Percentiles rank a stretch among this genome's conserved stretches.
These are phyloP conservation scores for Conus ventricosus DNA, from an alignment of 1,140 invertebrate species.

Conservation along the genomic window DNA sequence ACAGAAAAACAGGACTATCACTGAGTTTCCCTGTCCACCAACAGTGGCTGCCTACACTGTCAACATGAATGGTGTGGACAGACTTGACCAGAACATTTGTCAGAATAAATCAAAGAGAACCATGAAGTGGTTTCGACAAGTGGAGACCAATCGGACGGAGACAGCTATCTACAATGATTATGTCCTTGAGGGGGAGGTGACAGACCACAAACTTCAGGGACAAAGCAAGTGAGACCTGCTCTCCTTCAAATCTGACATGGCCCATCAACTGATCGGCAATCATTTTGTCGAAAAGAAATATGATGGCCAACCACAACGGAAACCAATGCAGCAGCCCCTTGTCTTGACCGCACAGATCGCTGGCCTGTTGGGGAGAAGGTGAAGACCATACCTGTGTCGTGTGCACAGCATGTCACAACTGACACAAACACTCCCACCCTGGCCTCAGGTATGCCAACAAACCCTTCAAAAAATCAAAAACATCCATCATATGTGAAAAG, in stretches of 20 bases:
- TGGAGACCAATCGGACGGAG: conserved; percentile 29
- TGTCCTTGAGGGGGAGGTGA: conserved; percentile 15
- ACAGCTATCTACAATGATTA: conserved; percentile 38
- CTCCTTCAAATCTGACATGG: conserved; percentile 27
- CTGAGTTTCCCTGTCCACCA: conserved; percentile 33
- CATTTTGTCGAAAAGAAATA: neutral
- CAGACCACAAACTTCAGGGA: conserved; percentile 13
- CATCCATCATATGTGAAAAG: neutral
- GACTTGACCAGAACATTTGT: conserved; percentile 35
- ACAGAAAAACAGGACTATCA: conserved; percentile 44
- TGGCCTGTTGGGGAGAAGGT: neutral
- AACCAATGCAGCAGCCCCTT: neutral
- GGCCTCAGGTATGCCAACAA: neutral
- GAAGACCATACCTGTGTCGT: neutral
- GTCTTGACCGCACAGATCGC: neutral
- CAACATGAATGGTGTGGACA: conserved; percentile 48
- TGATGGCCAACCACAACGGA: neutral
- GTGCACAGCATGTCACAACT: neutral
- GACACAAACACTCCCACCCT: neutral
- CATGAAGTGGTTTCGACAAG: conserved; percentile 30
- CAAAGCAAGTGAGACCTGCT: conserved; percentile 29
- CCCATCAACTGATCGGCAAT: conserved; percentile 28
- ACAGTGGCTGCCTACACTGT: conserved; percentile 29
- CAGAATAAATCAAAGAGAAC: conserved; percentile 25
- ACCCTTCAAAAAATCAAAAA: neutral